These are phyloP conservation scores for Gymnosoma rotundatum DNA, from an alignment of 2,888 invertebrate species.

Conservation along the genomic window DNA sequence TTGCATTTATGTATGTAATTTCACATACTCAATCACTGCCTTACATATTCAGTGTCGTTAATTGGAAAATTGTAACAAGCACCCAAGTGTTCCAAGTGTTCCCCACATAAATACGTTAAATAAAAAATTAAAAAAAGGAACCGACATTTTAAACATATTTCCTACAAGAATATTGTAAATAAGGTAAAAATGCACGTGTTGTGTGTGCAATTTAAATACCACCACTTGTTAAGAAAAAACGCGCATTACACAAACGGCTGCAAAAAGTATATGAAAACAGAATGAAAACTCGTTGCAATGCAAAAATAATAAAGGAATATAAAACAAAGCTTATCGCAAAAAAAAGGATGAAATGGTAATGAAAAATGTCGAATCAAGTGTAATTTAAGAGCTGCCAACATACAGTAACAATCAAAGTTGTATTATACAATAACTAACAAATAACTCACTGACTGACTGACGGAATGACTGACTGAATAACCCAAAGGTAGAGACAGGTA, in stretches of 20 bases:
- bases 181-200: constrained; percentile 63
- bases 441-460: no score
- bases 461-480: background rate
- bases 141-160: constrained; percentile 55
- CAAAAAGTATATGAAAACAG: background rate
- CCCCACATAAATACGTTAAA: background rate
- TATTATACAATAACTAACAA: constrained; percentile 58
- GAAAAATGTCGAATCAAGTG: constrained; percentile 65
- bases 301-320: background rate
- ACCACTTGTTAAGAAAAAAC: constrained; percentile 38
- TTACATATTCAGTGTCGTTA: constrained; percentile 26
- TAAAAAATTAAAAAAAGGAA: background rate
- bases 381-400: constrained; percentile 67
- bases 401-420: constrained; percentile 62
- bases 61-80: constrained; percentile 50
- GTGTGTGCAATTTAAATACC: constrained; percentile 61
- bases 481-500: background rate
- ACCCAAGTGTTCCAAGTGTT: constrained; percentile 20
- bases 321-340: background rate
- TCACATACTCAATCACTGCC: constrained; percentile 16
- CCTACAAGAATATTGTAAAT: constrained; percentile 60
- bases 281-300: background rate
- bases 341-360: constrained; percentile 53
- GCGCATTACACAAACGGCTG: background rate
- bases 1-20: constrained; percentile 33